Evolutionary conservation across 1,140 invertebrate genomes (phyloP).

Genomic region (Panagrolaimus sp.): DNA sequence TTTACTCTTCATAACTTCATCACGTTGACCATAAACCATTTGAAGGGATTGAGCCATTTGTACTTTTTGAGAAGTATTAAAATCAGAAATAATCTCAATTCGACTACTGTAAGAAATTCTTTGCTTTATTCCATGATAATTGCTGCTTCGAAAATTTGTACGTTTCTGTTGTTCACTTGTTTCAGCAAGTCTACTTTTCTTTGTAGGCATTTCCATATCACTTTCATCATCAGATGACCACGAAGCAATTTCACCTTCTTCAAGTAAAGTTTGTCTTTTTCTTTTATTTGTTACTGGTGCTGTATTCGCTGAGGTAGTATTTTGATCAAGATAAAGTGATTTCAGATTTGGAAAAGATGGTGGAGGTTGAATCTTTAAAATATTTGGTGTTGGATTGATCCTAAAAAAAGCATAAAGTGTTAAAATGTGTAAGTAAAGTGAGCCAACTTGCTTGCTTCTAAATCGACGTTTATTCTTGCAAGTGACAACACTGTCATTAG

Average conservation of each 20-base stretch:
- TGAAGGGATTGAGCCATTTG: neutral
- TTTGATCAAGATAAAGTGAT: too few species aligned
- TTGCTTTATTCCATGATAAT: neutral
- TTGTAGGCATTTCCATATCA: neutral
- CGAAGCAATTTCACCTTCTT: conserved; percentile 5
- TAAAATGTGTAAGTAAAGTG: too few species aligned
- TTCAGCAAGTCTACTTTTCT: neutral
- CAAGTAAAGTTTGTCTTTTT: neutral
- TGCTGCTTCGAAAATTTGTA: neutral
- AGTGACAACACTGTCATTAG: too few species aligned
- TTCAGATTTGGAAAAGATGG: neutral
- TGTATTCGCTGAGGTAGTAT: too few species aligned
- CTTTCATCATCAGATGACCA: neutral
- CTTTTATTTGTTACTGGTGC: neutral
- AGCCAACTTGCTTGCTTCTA: too few species aligned
- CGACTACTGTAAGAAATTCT: neutral
- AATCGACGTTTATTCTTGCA: too few species aligned
- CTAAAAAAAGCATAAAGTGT: too few species aligned
- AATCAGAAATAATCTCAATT: neutral
- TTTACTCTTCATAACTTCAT: neutral
- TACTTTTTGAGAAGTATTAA: neutral
- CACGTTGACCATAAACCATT: conserved; percentile 3
- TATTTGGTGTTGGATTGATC: neutral
- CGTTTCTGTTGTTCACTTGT: neutral
- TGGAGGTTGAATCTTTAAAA: neutral